These are phyloP conservation scores for Arion vulgaris DNA, from an alignment of 1,140 invertebrate species.

Conservation along the genomic window DNA sequence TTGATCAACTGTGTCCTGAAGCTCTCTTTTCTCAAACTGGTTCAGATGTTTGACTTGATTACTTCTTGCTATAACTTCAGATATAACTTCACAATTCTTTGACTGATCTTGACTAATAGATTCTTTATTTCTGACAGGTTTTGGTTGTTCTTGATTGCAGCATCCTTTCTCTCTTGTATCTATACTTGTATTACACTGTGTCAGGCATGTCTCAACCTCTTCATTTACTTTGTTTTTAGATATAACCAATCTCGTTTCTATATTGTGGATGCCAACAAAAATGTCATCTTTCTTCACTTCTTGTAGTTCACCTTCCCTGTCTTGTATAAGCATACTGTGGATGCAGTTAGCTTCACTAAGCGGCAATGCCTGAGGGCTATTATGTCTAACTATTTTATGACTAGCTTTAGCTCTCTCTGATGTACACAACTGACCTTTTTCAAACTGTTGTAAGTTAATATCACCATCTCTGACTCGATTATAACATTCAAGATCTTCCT, in stretches of 20 bases:
- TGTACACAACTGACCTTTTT: neutral
- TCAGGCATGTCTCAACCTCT: too few species aligned
- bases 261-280: neutral
- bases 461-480: neutral
- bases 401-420: neutral
- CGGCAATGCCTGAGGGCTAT: neutral
- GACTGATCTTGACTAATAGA: too few species aligned
- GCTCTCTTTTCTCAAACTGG: neutral
- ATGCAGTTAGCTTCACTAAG: neutral
- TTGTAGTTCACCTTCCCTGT: neutral
- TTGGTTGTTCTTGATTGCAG: too few species aligned
- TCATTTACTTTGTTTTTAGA: too few species aligned
- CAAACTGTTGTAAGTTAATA: neutral
- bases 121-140: too few species aligned
- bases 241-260: neutral
- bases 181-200: too few species aligned
- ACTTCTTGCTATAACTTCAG: too few species aligned
- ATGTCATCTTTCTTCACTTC: neutral
- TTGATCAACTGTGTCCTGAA: neutral
- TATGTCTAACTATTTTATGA: neutral
- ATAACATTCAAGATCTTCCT: neutral
- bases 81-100: too few species aligned
- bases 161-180: too few species aligned
- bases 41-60: neutral
- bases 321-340: neutral